Base-by-base conservation (phyloP, 1,140 invertebrate species). In the Cataglyphis hispanica region DNA sequence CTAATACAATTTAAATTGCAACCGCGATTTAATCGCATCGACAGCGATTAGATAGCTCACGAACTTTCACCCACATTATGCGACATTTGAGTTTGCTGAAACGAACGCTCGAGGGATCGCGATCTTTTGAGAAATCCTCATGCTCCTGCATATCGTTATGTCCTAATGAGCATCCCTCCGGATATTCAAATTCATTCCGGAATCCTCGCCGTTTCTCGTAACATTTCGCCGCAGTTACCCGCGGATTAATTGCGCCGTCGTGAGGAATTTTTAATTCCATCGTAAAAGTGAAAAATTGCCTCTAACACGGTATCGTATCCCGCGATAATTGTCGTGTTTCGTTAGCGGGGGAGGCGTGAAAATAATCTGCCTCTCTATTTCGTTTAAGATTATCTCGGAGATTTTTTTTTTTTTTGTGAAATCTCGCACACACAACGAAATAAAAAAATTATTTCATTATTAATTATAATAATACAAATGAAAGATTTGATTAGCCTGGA, bases 121-220 rank as follows among this genome's bases (percentile, higher is more conserved):
- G 37, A 70, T 72, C 72, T 70, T 72, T 74, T 56, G 34, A 34
- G 34, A 81, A 67, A 80, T 53, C 43, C 31, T 31, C 40, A 37
- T 37, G 11, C 46, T 46, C 46, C 37, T 40, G 53, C 37, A 34
- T 81, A n/a, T 70, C 64, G 43, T 81, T 60, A 70, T 16, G 11
- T 70, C 1, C 25, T 72, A 81, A 81, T 37, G 66, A 72, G 37
- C 10, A 13, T 60, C 53, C 66, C 66, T 4, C 16, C 34, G 53
- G 66, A 27, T 10, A 53, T 70, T 27, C 40, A 53, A 13, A 53
- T 43, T 11, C 31, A 70, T 70, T 37, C 31, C 60, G 25, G n/a
- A 34, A 1, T 22, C n/a, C 13, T 22, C 11, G 11, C 25, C 16
- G 27, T 34, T 25, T 16, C 27, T 22, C 22, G 16, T 31, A 25